phyloP scores from a whole-genome alignment of 2,888 invertebrate species.

The Diplolepis rosae region DNA sequence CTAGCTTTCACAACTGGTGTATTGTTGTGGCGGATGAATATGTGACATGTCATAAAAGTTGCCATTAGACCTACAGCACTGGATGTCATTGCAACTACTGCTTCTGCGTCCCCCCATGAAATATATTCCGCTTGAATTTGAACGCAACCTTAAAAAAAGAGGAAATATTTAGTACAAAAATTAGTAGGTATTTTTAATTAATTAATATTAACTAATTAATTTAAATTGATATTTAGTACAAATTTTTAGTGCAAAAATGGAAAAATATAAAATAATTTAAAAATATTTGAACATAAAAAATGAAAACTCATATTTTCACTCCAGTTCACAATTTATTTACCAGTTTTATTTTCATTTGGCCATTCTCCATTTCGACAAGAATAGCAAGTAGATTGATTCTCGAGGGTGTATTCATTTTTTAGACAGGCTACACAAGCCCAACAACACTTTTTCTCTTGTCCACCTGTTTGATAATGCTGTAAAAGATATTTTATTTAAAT shows the following conservation, averaged over 20 bases:
- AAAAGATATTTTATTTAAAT: conserved; percentile 33
- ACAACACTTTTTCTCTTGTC: conserved; percentile 81
- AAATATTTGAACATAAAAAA: neutral
- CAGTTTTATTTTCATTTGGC: conserved; percentile 79
- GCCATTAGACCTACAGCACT: conserved; percentile 79
- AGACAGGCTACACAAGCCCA: conserved; percentile 85
- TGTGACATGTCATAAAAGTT: conserved; percentile 77
- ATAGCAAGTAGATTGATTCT: conserved; percentile 77
- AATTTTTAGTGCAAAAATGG: neutral
- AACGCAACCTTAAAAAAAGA: conserved; percentile 75
- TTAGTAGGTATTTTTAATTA: no score
- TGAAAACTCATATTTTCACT: no score
- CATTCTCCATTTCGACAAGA: conserved; percentile 79
- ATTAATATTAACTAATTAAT: no score
- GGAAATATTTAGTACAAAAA: neutral
- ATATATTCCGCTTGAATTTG: conserved; percentile 79
- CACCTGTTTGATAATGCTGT: conserved; percentile 77
- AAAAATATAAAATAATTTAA: neutral
- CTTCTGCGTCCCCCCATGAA: conserved; percentile 79
- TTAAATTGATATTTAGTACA: neutral
- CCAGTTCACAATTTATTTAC: conserved; percentile 67
- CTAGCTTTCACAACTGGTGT: conserved; percentile 87
- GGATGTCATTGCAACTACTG: conserved; percentile 78
- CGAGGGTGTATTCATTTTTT: conserved; percentile 77
- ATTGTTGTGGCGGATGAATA: conserved; percentile 81